A percentile compares a stretch with the other conserved stretches of the same genome.
Evolutionary conservation across 92 coral and sea anemone genomes (phyloP).

Genomic region (Palythoa heliodiscus): DNA sequence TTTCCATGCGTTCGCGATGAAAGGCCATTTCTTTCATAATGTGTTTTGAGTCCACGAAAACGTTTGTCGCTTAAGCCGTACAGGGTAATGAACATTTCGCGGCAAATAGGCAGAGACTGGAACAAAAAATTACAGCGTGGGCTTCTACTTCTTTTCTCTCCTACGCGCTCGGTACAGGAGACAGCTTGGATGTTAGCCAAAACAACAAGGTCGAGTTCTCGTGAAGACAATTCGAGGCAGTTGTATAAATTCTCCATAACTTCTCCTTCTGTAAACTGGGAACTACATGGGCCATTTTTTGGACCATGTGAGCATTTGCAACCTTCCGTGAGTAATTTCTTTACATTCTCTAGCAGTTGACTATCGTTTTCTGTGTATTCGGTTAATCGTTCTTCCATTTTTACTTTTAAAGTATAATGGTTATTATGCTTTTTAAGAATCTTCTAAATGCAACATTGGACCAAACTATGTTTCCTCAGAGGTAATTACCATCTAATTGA

Average conservation of each 20-base stretch:
- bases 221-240: not conserved
- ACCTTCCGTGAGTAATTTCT: not conserved
- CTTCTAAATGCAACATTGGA: not conserved
- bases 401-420: not conserved
- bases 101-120: not conserved
- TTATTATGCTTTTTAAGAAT: not conserved
- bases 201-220: not conserved
- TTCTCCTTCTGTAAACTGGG: not conserved
- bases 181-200: conserved; percentile 8
- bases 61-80: conserved; percentile 16
- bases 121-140: not conserved
- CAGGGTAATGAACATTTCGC: not conserved
- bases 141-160: not conserved
- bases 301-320: conserved; percentile 1
- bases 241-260: not conserved
- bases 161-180: not conserved
- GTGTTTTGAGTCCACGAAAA: conserved; percentile 14
- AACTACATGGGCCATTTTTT: not conserved
- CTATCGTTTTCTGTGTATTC: not conserved
- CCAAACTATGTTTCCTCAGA: not conserved
- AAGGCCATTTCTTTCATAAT: conserved; percentile 29
- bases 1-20: conserved; percentile 35
- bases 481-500: not conserved
- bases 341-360: not conserved
- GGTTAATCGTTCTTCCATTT: not conserved